These are phyloP conservation scores for Gallinago nigripennis DNA, from an alignment of 2,797 vertebrate genomes.

Conservation along the genomic window DNA sequence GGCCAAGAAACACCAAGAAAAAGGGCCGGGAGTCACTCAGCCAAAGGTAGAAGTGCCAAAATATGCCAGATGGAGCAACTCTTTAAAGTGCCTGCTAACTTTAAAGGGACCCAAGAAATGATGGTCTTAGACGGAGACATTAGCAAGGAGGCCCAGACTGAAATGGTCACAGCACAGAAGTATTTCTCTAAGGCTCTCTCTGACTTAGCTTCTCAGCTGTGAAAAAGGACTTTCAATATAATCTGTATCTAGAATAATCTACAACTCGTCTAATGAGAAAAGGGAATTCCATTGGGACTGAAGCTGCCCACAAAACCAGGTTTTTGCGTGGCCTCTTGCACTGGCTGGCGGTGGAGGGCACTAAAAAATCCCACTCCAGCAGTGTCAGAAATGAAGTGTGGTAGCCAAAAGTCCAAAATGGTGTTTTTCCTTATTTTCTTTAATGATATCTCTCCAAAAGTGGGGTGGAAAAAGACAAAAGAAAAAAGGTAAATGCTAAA, in stretches of 20 bases:
- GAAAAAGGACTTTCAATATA: not conserved
- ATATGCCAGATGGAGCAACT: not conserved
- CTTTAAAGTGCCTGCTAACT: not conserved
- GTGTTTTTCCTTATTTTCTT: not conserved
- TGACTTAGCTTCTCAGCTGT: not conserved
- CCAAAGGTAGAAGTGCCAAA: not conserved
- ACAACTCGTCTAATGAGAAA: not conserved
- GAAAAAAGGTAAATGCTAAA: not conserved
- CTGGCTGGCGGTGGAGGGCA: not conserved
- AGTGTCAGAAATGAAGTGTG: not conserved
- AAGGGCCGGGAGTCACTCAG: not conserved
- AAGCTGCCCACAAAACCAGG: not conserved
- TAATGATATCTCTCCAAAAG: not conserved
- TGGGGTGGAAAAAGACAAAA: accelerated
- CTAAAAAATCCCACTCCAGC: not conserved
- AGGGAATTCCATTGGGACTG: not conserved
- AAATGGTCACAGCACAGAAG: accelerated
- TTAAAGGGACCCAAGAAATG: not conserved
- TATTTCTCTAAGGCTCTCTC: not conserved
- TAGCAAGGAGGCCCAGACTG: not conserved
- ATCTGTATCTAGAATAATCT: not conserved
- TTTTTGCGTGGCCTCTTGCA: not conserved
- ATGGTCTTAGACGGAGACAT: not conserved
- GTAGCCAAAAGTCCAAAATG: not conserved
- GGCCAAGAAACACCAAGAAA: not conserved